Conservation (phyloP, 2,888 invertebrate species). For the Temnothorax ravouxi region DNA sequence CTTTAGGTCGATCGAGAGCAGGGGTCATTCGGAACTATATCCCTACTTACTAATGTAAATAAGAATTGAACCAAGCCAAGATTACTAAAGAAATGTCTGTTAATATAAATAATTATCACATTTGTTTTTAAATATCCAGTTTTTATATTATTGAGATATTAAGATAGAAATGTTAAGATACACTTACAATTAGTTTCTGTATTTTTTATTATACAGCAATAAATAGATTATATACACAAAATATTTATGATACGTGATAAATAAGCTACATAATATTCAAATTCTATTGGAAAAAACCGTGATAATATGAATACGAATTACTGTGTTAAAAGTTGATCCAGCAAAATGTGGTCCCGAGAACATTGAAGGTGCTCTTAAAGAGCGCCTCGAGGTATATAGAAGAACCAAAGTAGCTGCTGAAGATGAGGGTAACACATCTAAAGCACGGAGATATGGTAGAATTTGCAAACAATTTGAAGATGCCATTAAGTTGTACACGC, state of each 20-base stretch:
- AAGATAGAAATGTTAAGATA: neutral
- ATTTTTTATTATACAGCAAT: neutral
- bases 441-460: constrained; percentile 95
- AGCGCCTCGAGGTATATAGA: constrained; percentile 93
- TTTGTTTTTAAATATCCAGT: neutral
- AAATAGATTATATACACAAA: neutral
- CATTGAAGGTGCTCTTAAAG: constrained; percentile 93
- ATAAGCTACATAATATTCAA: neutral
- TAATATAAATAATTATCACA: neutral
- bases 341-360: constrained; percentile 70
- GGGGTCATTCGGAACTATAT: too few relatives aligned
- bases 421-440: constrained; percentile 93
- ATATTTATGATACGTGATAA: neutral
- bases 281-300: neutral
- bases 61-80: neutral
- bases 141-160: neutral
- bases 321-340: constrained; percentile 6
- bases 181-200: neutral
- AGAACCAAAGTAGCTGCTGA: constrained; percentile 92
- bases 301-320: constrained; percentile 12
- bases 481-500: constrained; percentile 93
- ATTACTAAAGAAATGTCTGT: neutral
- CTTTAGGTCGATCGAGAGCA: too few relatives aligned
- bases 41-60: too few relatives aligned
- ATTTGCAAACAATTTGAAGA: constrained; percentile 97